Base-by-base conservation (phyloP, 2,888 invertebrate genomes). In the Troilus luridus region DNA sequence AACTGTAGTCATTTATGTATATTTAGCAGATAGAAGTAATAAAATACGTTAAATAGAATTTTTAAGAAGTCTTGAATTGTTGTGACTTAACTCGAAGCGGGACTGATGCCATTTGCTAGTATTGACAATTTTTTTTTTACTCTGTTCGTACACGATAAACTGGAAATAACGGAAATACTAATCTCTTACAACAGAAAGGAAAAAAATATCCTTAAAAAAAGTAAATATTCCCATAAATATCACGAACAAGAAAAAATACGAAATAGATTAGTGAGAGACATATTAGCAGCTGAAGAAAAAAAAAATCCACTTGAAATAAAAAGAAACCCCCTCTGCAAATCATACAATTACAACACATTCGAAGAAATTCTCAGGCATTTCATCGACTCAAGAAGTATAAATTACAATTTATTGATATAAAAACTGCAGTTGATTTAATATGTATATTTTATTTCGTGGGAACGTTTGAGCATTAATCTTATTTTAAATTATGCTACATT, bases 331-430 rank as follows among this genome's bases (percentile, higher is more conserved):
- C 72, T 7, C 72, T 77, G 72, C 72, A 77, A 77, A 77, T 77
- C 72, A 77, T 77, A 24, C 27, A 77, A 17, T 77, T 77, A 41
- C 72, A 41, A 41, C 41, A 41, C 8, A 27, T 27, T 77, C 27
- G 41, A 77, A 77, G 72, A 77, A 72, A 77, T 41, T 77, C 72
- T 41, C 41, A 77, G 72, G 17, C 72, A 27, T 77, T 77, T 41
- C 72, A 77, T 77, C 41, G 72, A 77, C 27, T 77, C 19, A 27
- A 27, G 72, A 77, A 77, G 17, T 77, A 77, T 77, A 77, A 41
- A 77, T 77, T 77, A 77, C 17, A 77, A 41, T 77, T 77, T 41
- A 77, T 77, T 77, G 2, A 12, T 41, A 41, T 41, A 77, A 77
- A 77, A 77, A 77, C 27, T 67, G 67, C 67, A 17, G 14, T 27